Percentiles rank a stretch among this genome's conserved stretches.
These are phyloP conservation scores for Dimorphilus gyrociliatus DNA, from an alignment of 2,888 invertebrate genomes.

Conservation along the genomic window DNA sequence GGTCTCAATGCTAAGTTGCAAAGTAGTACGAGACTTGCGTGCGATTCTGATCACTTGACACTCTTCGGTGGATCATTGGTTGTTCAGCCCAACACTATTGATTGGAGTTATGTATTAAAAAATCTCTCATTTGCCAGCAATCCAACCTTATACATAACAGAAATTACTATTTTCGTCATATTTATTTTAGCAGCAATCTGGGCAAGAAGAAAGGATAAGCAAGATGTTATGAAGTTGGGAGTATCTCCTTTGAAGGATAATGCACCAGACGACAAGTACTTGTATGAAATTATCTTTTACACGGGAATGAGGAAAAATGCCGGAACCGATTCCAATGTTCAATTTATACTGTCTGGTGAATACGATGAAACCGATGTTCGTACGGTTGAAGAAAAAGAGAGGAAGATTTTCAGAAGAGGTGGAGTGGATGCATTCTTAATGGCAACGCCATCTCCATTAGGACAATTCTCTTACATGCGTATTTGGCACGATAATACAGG, in stretches of 20 bases:
- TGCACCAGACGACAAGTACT: constrained; percentile 36
- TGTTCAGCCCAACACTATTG: constrained; percentile 40
- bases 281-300: constrained; percentile 38
- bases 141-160: constrained; percentile 38
- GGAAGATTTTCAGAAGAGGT: constrained; percentile 35
- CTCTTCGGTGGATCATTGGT: constrained; percentile 39
- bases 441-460: constrained; percentile 37
- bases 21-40: too few species aligned
- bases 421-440: constrained; percentile 37
- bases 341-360: constrained; percentile 38
- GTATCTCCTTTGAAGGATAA: constrained; percentile 35
- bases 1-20: too few species aligned
- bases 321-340: constrained; percentile 35
- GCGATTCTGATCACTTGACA: constrained; percentile 40
- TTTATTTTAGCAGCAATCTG: constrained; percentile 36
- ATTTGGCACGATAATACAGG: constrained; percentile 43
- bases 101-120: constrained; percentile 40
- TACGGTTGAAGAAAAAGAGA: constrained; percentile 29
- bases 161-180: constrained; percentile 31
- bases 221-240: constrained; percentile 32
- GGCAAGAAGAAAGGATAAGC: constrained; percentile 38
- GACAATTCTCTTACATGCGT: constrained; percentile 36
- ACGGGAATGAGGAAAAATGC: constrained; percentile 36
- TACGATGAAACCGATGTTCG: constrained; percentile 38
- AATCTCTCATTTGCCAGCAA: constrained; percentile 39